Evolutionary conservation across 2,113 vertebrate species (phyloP).

Genomic region (Myocastor coypus): DNA sequence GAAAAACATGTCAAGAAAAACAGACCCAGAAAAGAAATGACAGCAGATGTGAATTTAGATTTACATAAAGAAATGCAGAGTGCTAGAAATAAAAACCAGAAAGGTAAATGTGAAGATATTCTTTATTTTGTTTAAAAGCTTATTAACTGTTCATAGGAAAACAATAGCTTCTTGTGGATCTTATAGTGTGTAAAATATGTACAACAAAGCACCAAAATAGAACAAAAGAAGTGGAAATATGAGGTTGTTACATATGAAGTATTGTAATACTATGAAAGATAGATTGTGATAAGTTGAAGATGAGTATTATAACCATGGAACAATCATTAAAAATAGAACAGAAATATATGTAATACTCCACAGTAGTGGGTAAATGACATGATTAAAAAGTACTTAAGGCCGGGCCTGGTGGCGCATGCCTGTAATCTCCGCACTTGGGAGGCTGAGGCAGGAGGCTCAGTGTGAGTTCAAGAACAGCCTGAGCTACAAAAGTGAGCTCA

Average conservation of each 20-base stretch:
- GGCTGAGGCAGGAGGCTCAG: too few relatives aligned
- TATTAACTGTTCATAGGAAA: neutral
- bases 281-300: neutral
- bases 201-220: neutral
- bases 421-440: too few relatives aligned
- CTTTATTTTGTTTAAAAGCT: neutral
- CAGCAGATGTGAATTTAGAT: neutral
- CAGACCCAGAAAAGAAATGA: neutral
- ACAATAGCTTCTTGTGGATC: neutral
- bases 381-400: too few relatives aligned
- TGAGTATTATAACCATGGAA: neutral
- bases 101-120: neutral
- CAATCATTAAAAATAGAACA: neutral
- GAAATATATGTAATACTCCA: neutral
- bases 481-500: too few relatives aligned
- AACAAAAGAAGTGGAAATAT: neutral
- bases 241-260: neutral
- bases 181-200: neutral
- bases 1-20: conserved; percentile 45
- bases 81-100: neutral
- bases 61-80: neutral
- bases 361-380: neutral
- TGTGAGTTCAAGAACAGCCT: too few relatives aligned
- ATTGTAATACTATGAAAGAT: neutral
- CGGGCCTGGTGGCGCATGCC: too few relatives aligned